Conservation (phyloP, 2,888 invertebrate species). For the Yponomeuta cagnagella region DNA sequence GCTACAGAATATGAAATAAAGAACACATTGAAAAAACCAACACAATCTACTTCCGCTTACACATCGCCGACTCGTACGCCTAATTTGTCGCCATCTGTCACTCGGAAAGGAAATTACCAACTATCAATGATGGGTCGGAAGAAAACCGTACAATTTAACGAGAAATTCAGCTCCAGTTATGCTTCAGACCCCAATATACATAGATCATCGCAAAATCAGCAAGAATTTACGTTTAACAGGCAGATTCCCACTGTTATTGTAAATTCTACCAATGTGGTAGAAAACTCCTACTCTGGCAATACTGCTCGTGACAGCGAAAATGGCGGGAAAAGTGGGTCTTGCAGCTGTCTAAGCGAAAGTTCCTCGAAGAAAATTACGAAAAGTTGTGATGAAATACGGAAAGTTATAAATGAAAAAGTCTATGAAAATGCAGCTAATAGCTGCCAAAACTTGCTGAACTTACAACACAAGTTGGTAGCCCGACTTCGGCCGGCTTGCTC, state of each 20-base stretch:
- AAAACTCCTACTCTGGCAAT: constrained; percentile 32
- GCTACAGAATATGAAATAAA: constrained; percentile 64
- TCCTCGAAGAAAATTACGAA: constrained; percentile 27
- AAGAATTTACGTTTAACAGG: constrained; percentile 16
- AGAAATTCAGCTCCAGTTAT: constrained; percentile 43
- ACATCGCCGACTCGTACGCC: constrained; percentile 52
- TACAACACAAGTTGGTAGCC: constrained; percentile 51
- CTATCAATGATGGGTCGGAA: constrained; percentile 52
- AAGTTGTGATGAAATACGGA: constrained; percentile 33
- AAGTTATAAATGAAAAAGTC: constrained; percentile 19
- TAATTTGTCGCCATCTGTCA: constrained; percentile 44
- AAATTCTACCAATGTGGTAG: constrained; percentile 31
- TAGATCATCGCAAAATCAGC: constrained; percentile 29
- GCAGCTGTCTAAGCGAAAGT: constrained; percentile 25
- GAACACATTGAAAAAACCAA: constrained; percentile 35
- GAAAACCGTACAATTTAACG: constrained; percentile 43
- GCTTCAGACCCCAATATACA: constrained; percentile 61
- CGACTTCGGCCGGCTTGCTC: constrained; percentile 55
- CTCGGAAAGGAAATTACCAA: constrained; percentile 54
- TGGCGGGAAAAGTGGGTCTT: constrained; percentile 19
- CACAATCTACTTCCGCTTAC: constrained; percentile 42
- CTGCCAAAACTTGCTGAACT: constrained; percentile 32
- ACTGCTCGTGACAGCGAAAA: constrained; percentile 22
- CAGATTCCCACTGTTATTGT: constrained; percentile 18
- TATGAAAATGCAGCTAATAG: constrained; percentile 9